These are phyloP conservation scores for Microvelia longipes DNA, from an alignment of 1,140 invertebrate species.

Conservation along the genomic window DNA sequence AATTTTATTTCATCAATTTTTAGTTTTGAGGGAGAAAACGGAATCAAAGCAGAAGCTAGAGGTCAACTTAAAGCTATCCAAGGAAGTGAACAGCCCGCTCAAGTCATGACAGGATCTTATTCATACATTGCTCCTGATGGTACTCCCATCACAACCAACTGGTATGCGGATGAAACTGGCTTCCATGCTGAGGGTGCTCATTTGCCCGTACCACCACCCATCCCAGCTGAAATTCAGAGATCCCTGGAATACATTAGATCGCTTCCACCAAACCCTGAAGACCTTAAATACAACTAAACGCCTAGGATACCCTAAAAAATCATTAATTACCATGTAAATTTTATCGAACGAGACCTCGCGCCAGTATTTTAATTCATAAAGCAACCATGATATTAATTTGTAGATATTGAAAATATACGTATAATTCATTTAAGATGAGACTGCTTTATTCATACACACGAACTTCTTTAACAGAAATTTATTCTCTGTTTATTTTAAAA, in stretches of 20 bases:
- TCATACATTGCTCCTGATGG: slow-evolving; percentile 48
- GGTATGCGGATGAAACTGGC: slow-evolving; percentile 56
- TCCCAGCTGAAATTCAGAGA: slow-evolving; percentile 48
- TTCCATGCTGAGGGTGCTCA: slow-evolving; percentile 49
- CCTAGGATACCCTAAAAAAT: neutral
- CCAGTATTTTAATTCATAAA: no score
- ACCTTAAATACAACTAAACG: neutral
- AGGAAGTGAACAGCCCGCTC: slow-evolving; percentile 38
- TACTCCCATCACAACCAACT: slow-evolving; percentile 42
- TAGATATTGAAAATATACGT: no score
- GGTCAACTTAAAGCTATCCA: slow-evolving; percentile 39
- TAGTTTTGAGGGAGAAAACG: slow-evolving; percentile 53
- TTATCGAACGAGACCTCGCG: neutral
- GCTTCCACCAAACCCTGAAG: slow-evolving; percentile 6
- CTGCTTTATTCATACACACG: no score
- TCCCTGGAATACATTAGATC: slow-evolving; percentile 45
- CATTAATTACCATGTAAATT: neutral
- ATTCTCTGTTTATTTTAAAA: no score
- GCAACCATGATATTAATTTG: no score
- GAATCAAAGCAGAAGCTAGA: slow-evolving; percentile 43
- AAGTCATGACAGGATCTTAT: slow-evolving; percentile 45
- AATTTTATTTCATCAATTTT: slow-evolving; percentile 17
- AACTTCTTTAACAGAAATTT: no score
- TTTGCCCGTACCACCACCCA: slow-evolving; percentile 29
- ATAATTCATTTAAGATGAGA: no score